These are phyloP conservation scores for Leptoteleia sp. DNA, from an alignment of 1,140 invertebrate genomes.

Conservation along the genomic window DNA sequence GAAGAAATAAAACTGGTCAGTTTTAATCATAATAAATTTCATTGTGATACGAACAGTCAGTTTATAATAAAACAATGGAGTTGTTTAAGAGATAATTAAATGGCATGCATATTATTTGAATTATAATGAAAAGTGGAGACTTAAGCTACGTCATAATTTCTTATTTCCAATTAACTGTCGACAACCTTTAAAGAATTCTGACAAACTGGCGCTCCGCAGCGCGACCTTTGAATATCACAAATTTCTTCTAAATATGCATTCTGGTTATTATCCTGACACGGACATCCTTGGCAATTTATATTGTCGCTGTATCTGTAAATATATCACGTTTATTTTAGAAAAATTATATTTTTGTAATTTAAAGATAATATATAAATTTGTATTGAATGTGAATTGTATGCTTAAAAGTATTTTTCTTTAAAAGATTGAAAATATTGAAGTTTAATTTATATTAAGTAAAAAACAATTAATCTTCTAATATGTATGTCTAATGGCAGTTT, in stretches of 20 bases:
- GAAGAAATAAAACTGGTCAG: too few species aligned
- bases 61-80: neutral
- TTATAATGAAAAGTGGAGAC: neutral
- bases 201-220: slow-evolving; percentile 69
- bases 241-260: slow-evolving; percentile 72
- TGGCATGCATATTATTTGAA: slow-evolving; percentile 8
- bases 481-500: too few species aligned
- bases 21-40: too few species aligned
- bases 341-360: too few species aligned
- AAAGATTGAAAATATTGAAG: too few species aligned
- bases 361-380: too few species aligned
- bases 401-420: too few species aligned
- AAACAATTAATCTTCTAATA: too few species aligned
- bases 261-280: slow-evolving; percentile 71
- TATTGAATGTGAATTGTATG: too few species aligned
- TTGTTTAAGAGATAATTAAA: slow-evolving; percentile 5
- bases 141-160: neutral
- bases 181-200: slow-evolving; percentile 73
- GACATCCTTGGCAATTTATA: slow-evolving; percentile 68
- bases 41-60: neutral
- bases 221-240: slow-evolving; percentile 72
- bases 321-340: too few species aligned
- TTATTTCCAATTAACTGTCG: slow-evolving; percentile 34
- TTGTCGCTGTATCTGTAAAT: slow-evolving; percentile 42
- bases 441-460: too few species aligned